phyloP scores from a whole-genome alignment of 2,797 vertebrate genomes.

The Dipus sagitta region DNA sequence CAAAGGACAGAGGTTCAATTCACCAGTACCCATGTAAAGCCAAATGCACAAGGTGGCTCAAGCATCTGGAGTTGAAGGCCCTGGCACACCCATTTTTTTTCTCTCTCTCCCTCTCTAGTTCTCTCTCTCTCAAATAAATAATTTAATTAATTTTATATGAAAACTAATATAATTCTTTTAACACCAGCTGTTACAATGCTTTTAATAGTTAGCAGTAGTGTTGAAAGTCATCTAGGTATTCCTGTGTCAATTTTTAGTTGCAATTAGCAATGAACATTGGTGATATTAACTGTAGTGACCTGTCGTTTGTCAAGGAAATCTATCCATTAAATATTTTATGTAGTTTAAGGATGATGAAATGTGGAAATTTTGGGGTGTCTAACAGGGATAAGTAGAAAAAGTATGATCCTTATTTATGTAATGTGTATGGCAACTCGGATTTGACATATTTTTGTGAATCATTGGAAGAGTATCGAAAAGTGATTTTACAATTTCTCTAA shows the following conservation, averaged over 20 bases:
- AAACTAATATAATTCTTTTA: not conserved
- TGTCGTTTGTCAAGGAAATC: constrained; percentile 35
- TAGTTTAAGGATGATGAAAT: constrained; percentile 53
- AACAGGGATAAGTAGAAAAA: constrained; percentile 6
- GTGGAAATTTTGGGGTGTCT: not conserved
- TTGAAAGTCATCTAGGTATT: constrained; percentile 1
- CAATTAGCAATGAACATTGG: constrained; percentile 2
- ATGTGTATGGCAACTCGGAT: constrained; percentile 26
- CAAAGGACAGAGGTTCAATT: too few species aligned
- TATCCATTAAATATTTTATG: constrained; percentile 44
- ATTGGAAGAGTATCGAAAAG: not conserved
- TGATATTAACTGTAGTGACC: not conserved
- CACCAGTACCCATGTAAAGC: too few species aligned
- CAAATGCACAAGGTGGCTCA: too few species aligned
- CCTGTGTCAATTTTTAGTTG: not conserved
- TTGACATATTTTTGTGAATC: not conserved
- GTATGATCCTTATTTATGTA: not conserved
- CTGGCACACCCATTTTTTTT: too few species aligned
- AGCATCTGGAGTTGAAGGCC: too few species aligned
- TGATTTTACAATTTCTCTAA: not conserved
- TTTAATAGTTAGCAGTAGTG: constrained; percentile 38
- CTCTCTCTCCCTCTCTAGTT: too few species aligned
- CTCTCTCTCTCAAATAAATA: too few species aligned
- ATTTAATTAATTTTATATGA: too few species aligned
- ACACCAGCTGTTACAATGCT: not conserved